phyloP scores from a whole-genome alignment of 2,888 invertebrate species.

The Stenodema calcarata region DNA sequence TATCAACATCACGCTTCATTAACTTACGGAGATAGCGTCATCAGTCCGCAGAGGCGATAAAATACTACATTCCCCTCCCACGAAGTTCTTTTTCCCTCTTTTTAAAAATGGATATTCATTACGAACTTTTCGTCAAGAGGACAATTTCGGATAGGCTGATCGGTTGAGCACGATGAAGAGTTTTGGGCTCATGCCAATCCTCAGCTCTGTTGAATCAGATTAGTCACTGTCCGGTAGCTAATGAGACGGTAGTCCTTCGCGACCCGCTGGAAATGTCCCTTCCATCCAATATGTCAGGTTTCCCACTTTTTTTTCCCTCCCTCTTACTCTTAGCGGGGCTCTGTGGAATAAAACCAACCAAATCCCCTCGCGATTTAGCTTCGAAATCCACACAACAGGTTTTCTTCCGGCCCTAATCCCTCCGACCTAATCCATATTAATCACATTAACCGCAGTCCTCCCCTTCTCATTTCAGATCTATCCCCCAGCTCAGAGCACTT shows the following conservation, averaged over 20 bases:
- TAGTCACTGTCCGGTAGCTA: neutral
- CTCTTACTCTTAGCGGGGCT: neutral
- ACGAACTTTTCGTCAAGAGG: neutral
- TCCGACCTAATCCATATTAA: neutral
- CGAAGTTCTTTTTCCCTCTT: neutral
- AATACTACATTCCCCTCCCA: neutral
- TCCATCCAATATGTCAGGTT: neutral
- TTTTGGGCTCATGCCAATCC: neutral
- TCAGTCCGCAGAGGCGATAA: neutral
- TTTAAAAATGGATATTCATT: neutral
- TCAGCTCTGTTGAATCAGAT: neutral
- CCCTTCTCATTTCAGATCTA: neutral
- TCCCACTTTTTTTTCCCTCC: neutral
- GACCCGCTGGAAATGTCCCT: neutral
- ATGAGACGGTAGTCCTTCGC: neutral
- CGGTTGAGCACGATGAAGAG: neutral
- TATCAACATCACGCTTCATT: neutral
- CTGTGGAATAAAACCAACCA: neutral
- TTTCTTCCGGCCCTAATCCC: neutral
- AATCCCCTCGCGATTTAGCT: neutral
- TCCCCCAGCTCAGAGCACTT: neutral
- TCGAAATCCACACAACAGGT: neutral
- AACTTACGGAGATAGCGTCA: neutral
- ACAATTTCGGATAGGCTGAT: neutral
- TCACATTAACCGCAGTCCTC: neutral